phyloP scores from a whole-genome alignment of 2,888 invertebrate genomes.

The Microchrysa polita region DNA sequence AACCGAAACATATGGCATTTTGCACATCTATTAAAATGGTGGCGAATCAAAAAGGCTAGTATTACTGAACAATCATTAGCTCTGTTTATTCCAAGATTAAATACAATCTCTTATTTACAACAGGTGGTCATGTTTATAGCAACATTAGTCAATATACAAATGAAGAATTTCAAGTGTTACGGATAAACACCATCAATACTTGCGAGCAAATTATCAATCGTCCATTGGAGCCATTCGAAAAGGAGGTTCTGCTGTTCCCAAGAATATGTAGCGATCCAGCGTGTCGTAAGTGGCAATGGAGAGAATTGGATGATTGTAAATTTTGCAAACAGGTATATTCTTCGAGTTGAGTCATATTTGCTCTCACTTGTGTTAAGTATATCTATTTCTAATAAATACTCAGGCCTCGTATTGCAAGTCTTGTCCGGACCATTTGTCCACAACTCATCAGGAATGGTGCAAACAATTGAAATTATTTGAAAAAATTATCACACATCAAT shows the following conservation, averaged over 20 bases:
- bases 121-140: conserved; percentile 69
- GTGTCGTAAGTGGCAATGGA: conserved; percentile 69
- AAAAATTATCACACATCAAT: conserved; percentile 70
- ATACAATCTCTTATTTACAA: neutral
- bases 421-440: conserved; percentile 66
- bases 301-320: conserved; percentile 67
- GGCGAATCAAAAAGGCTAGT: conserved; percentile 67
- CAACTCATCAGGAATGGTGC: conserved; percentile 71
- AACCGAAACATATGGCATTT: conserved; percentile 68
- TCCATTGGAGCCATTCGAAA: conserved; percentile 72
- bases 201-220: conserved; percentile 70
- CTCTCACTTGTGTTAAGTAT: neutral
- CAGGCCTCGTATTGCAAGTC: conserved; percentile 69
- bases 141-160: conserved; percentile 66
- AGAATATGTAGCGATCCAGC: conserved; percentile 68
- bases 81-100: neutral
- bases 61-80: too few species aligned
- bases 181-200: conserved; percentile 71
- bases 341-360: neutral
- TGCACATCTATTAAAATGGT: conserved; percentile 71
- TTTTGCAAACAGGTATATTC: conserved; percentile 69
- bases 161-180: conserved; percentile 71
- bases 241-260: conserved; percentile 75
- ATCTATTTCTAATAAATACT: too few species aligned
- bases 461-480: conserved; percentile 70